Conservation (phyloP, 2,797 vertebrate species). For the Ibycter americanus region DNA sequence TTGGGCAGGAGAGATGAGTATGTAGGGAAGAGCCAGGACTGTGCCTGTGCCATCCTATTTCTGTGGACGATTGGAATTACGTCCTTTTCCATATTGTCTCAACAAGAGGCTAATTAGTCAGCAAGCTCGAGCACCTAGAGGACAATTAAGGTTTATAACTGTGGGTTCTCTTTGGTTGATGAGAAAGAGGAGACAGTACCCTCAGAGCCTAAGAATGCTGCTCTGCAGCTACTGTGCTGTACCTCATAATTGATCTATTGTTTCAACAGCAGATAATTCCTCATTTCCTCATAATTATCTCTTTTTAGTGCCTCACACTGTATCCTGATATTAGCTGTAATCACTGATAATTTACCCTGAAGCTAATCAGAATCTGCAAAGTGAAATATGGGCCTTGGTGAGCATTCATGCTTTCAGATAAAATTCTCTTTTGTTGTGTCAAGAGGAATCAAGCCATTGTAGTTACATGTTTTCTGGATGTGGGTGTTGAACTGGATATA, state of each 20-base stretch:
- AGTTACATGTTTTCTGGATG: neutral
- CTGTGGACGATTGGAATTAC: neutral
- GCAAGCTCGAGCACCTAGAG: neutral
- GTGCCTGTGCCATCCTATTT: neutral
- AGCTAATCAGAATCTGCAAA: neutral
- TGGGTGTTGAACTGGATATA: neutral
- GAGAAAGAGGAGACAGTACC: constrained; percentile 27
- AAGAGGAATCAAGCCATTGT: neutral
- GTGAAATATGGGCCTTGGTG: neutral
- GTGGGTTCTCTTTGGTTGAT: constrained; percentile 18
- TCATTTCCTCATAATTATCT: constrained; percentile 54
- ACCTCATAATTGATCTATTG: constrained; percentile 63
- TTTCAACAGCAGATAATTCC: constrained; percentile 54
- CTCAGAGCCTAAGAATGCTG: constrained; percentile 61
- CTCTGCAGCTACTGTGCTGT: constrained; percentile 33
- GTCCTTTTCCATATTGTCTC: constrained; percentile 20
- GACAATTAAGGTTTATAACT: constrained; percentile 53
- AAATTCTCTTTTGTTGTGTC: neutral
- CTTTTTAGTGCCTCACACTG: constrained; percentile 23
- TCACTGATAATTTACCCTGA: constrained; percentile 21
- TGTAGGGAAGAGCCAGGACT: neutral
- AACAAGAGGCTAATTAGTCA: constrained; percentile 59
- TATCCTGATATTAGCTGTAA: constrained; percentile 26
- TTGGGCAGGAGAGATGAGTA: neutral
- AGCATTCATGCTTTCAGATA: neutral